phyloP scores from a whole-genome alignment of 2,113 vertebrate genomes.

The Martes martes region DNA sequence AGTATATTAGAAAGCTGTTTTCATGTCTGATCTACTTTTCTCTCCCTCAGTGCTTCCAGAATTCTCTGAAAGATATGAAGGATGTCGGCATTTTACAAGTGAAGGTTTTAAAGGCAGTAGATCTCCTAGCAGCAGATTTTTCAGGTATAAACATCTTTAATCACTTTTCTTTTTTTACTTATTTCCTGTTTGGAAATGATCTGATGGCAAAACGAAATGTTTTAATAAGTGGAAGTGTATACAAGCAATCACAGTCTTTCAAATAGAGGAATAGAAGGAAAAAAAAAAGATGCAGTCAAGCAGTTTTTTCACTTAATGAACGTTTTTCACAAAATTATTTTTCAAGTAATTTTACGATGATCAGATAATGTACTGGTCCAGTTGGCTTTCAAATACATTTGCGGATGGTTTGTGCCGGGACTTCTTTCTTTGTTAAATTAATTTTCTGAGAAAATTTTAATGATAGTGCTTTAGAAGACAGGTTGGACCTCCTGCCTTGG shows the following conservation, averaged over 20 bases:
- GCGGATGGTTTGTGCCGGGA: not conserved
- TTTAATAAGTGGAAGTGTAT: not conserved
- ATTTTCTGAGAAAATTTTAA: not conserved
- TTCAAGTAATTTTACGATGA: not conserved
- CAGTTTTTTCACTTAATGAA: not conserved
- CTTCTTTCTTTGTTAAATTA: not conserved
- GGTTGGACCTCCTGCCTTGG: accelerated
- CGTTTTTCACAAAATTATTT: not conserved
- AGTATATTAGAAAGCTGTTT: not conserved
- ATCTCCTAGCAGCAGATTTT: slow-evolving; percentile 92
- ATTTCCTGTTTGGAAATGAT: not conserved
- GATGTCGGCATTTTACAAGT: slow-evolving; percentile 97
- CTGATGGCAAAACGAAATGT: not conserved
- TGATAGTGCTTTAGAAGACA: not conserved
- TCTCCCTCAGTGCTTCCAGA: slow-evolving; percentile 85
- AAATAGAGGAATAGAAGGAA: not conserved
- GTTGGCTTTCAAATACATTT: not conserved
- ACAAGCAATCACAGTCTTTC: not conserved
- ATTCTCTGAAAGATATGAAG: slow-evolving; percentile 85
- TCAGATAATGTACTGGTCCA: not conserved
- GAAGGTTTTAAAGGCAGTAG: slow-evolving; percentile 93
- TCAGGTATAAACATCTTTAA: slow-evolving; percentile 85
- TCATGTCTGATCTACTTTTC: not conserved
- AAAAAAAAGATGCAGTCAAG: not conserved
- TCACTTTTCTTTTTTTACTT: not conserved